These are phyloP conservation scores for Meiosimyza platycephala DNA, from an alignment of 2,888 invertebrate genomes.

Conservation along the genomic window DNA sequence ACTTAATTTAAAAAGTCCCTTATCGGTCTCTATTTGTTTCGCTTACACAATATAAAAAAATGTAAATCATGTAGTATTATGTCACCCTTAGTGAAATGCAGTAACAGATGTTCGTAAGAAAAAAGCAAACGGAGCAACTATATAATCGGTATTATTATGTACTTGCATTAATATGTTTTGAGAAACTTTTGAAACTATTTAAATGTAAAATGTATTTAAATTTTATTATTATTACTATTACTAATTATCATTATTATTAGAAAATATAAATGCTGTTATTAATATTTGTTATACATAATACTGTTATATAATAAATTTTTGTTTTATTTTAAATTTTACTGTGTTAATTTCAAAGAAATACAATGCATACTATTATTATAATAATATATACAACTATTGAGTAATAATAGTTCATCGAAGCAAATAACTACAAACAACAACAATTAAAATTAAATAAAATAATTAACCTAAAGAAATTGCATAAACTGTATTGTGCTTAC, in stretches of 20 bases:
- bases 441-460: slow-evolving; percentile 28
- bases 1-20: too few species aligned
- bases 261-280: slow-evolving; percentile 45
- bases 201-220: slow-evolving; percentile 49
- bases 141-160: slow-evolving; percentile 32
- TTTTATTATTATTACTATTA: slow-evolving; percentile 35
- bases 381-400: slow-evolving; percentile 26
- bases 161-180: slow-evolving; percentile 36
- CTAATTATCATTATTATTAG: slow-evolving; percentile 39
- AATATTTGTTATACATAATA: slow-evolving; percentile 47
- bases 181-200: slow-evolving; percentile 39
- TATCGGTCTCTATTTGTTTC: too few species aligned
- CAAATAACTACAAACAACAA: slow-evolving; percentile 34
- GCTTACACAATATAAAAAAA: too few species aligned
- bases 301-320: slow-evolving; percentile 45
- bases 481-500: slow-evolving; percentile 55
- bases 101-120: too few species aligned
- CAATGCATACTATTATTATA: slow-evolving; percentile 11
- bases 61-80: too few species aligned
- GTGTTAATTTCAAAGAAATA: slow-evolving; percentile 42
- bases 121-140: slow-evolving; percentile 19
- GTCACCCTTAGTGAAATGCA: too few species aligned
- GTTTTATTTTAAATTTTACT: slow-evolving; percentile 43
- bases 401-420: slow-evolving; percentile 30
- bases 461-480: slow-evolving; percentile 42